Evolutionary conservation across 2,888 invertebrate genomes (phyloP), one percentile per base, ranked within the genome.

Genomic region (Dione vanillae): DNA sequence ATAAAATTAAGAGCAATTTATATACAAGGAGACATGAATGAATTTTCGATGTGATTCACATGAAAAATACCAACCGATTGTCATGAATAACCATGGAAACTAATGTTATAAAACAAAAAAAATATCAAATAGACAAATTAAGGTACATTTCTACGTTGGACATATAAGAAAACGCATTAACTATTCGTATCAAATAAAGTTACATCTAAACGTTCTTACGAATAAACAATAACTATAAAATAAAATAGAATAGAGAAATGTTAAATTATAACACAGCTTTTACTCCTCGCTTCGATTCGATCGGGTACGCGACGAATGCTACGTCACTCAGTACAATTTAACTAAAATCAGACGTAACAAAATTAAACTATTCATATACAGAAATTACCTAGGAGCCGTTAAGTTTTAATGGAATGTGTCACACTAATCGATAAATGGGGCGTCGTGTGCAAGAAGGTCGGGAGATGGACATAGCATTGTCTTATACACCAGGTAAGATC

Each of bases 211-310:
- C 90, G 82, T 80, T 83, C 91, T 89, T 92, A 92, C 75, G 81
- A 88, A 89, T 91, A 92, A 92, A 92, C 86, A 90, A 91, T 91
- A 91, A 90, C 90, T 92, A 92, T 86, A 87, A 92, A 92, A 92
- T 91, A 92, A 92, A 92, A 91, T 90, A 91, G 89, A 90, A 89
- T 91, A 91, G 88, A 91, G 91, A 92, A 91, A 90, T 90, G 91
- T 92, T 90, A 92, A 90, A 89, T 91, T 89, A 91, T 93, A 93
- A 91, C 91, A 92, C 92, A 93, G 92, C 89, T 91, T 89, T 90
- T 84, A 85, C 86, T 85, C 87, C 88, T 87, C 87, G 85, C 89
- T 86, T 83, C 84, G 82, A 85, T 86, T 84, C 83, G 81, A 83
- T 84, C 82, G 83, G 81, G 85, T 85, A 87, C 85, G 77, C 78